Conservation (phyloP, 2,797 vertebrate genomes). For the Rhadinocentrus ornatus region DNA sequence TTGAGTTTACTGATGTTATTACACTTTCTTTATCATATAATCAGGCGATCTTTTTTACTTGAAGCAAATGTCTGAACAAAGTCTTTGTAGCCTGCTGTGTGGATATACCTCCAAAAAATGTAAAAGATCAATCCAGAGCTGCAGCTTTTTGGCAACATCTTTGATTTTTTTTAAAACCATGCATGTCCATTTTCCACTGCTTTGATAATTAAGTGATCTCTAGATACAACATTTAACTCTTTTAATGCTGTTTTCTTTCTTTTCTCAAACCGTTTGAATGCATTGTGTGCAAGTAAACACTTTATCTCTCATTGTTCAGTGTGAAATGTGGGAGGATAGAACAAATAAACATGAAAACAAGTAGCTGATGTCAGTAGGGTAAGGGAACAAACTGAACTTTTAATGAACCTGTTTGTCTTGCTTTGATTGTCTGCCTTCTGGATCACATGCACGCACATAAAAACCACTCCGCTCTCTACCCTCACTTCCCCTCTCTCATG, state of each 20-base stretch:
- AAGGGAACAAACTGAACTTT: conserved; percentile 64
- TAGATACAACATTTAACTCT: conserved; percentile 42
- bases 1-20: conserved; percentile 18
- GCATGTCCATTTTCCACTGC: conserved; percentile 43
- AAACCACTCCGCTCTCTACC: conserved; percentile 30
- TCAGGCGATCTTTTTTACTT: conserved; percentile 38
- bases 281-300: conserved; percentile 24
- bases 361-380: conserved; percentile 17
- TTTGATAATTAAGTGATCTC: conserved; percentile 56
- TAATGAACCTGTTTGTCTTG: conserved; percentile 67
- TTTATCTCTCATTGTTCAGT: background rate
- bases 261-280: conserved; percentile 24
- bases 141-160: conserved; percentile 42
- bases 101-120: conserved; percentile 31
- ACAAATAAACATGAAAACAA: conserved; percentile 41
- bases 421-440: conserved; percentile 41
- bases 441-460: conserved; percentile 40
- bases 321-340: background rate
- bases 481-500: conserved; percentile 55
- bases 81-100: conserved; percentile 30
- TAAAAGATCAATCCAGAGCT: conserved; percentile 16
- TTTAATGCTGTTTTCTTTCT: conserved; percentile 28
- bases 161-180: conserved; percentile 35
- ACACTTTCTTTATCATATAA: conserved; percentile 31
- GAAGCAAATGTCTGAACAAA: conserved; percentile 33